Conservation (phyloP, 2,797 vertebrate species). For the Pithecia hirsuta region DNA sequence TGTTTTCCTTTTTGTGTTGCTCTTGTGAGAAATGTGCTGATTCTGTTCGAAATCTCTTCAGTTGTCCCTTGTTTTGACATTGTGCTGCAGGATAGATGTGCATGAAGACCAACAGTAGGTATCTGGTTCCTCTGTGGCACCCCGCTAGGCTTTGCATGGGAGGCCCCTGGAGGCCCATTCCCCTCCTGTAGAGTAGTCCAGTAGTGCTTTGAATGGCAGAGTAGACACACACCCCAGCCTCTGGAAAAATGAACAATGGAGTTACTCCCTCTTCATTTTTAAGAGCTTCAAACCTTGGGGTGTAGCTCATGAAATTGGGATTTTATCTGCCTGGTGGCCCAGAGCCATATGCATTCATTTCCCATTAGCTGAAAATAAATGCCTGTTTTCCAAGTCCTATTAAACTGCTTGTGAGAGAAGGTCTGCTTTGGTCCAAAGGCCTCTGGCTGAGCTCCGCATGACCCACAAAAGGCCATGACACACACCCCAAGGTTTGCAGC, state of each 20-base stretch:
- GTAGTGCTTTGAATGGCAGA: constrained; percentile 42
- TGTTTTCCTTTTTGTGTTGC: not conserved
- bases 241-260: constrained; percentile 61
- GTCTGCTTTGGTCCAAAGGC: constrained; percentile 64
- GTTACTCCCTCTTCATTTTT: constrained; percentile 64
- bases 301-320: not conserved
- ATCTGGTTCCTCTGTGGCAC: constrained; percentile 76
- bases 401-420: not conserved
- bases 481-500: constrained; percentile 70
- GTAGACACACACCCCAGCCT: constrained; percentile 44
- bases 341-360: not conserved
- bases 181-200: constrained; percentile 31
- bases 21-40: constrained; percentile 57
- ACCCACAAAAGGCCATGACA: not conserved
- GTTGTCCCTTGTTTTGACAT: constrained; percentile 86
- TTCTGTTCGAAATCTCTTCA: constrained; percentile 80
- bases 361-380: not conserved
- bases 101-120: constrained; percentile 87
- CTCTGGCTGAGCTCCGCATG: not conserved
- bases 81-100: constrained; percentile 86
- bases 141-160: constrained; percentile 76
- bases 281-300: constrained; percentile 78
- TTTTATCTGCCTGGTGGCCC: not conserved
- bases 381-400: not conserved
- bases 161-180: constrained; percentile 46